Evolutionary conservation across 2,888 invertebrate genomes (phyloP).

Genomic region (Leucophora obtusa): DNA sequence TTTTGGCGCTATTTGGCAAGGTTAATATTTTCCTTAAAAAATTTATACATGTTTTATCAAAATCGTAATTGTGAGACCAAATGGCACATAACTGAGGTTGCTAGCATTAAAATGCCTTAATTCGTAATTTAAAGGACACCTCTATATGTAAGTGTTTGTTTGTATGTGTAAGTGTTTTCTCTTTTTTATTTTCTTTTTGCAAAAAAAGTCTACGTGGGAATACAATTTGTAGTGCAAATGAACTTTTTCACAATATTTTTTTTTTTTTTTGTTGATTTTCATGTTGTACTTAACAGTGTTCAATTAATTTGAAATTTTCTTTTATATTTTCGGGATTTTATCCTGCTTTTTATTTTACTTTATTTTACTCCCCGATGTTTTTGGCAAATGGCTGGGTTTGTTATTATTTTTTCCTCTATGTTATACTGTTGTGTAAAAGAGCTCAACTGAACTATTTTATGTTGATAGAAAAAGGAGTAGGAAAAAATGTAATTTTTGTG

Average conservation of each 20-base stretch:
- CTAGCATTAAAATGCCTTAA: too few relatives aligned
- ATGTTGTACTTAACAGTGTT: conserved; percentile 14
- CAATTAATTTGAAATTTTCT: conserved; percentile 24
- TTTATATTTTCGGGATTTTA: background rate
- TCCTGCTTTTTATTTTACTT: background rate
- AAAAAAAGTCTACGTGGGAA: background rate
- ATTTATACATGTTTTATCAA: too few relatives aligned
- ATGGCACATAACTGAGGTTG: too few relatives aligned
- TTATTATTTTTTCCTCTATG: conserved; percentile 1
- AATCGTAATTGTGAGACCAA: too few relatives aligned
- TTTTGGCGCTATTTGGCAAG: too few relatives aligned
- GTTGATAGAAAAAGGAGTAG: background rate
- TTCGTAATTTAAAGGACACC: too few relatives aligned
- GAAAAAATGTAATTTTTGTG: conserved; percentile 45
- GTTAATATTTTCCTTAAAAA: too few relatives aligned
- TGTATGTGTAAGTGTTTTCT: background rate
- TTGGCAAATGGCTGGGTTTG: conserved; percentile 29
- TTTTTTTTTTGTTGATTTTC: background rate
- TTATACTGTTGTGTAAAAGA: conserved; percentile 7
- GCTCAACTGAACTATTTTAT: background rate
- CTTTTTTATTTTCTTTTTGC: background rate
- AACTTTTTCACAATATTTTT: conserved; percentile 2
- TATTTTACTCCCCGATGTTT: conserved; percentile 18
- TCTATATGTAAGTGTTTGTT: background rate
- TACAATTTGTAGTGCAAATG: background rate